Conservation (phyloP, 2,113 vertebrate genomes). For the Oncorhynchus masou region DNA sequence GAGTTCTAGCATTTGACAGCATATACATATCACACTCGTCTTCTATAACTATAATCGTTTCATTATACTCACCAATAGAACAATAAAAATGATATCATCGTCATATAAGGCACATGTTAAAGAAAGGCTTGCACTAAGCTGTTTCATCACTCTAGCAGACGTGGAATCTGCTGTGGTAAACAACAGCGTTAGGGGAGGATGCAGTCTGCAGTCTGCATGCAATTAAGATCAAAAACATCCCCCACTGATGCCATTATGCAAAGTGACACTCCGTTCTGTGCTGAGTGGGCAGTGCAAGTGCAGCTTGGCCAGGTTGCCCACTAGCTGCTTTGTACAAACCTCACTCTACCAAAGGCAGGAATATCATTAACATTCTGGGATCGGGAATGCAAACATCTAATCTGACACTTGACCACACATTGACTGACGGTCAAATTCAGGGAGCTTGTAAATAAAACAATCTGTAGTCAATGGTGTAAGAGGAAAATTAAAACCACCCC, state of each 20-base stretch:
- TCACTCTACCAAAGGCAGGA: constrained; percentile 59
- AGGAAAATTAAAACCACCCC: background rate
- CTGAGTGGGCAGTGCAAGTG: constrained; percentile 68
- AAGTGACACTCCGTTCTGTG: constrained; percentile 57
- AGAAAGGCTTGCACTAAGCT: constrained; percentile 78
- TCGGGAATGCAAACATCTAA: constrained; percentile 38
- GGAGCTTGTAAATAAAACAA: constrained; percentile 12
- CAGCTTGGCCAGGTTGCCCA: constrained; percentile 60
- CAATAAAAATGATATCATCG: constrained; percentile 67
- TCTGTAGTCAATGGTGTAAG: background rate
- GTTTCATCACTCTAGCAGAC: constrained; percentile 67
- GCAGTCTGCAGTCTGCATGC: constrained; percentile 58
- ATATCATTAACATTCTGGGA: constrained; percentile 66
- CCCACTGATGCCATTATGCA: constrained; percentile 69
- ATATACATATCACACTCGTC: constrained; percentile 69
- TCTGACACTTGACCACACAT: constrained; percentile 28
- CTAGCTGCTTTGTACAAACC: constrained; percentile 54
- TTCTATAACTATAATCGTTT: constrained; percentile 68
- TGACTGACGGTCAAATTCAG: constrained; percentile 50
- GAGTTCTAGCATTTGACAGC: constrained; percentile 62
- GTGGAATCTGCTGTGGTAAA: constrained; percentile 56
- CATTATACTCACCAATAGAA: constrained; percentile 62
- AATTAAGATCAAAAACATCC: constrained; percentile 73
- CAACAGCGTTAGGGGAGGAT: constrained; percentile 48
- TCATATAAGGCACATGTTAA: constrained; percentile 79